Conservation (phyloP, 2,797 vertebrate genomes). For the Florisuga fusca region DNA sequence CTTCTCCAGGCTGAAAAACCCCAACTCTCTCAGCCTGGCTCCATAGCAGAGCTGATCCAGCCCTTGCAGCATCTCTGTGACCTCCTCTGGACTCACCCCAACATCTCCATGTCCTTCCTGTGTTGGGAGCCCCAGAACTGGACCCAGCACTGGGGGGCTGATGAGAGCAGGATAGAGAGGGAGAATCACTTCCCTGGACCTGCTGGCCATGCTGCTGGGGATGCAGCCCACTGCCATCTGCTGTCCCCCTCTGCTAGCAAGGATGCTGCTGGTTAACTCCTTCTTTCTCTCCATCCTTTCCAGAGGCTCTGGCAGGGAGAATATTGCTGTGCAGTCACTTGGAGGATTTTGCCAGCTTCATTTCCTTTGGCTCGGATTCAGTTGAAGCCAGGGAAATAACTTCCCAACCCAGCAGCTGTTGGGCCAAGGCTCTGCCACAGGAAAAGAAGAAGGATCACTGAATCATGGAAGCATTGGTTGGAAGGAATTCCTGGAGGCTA, state of each 20-base stretch:
- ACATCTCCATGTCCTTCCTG: too few species aligned
- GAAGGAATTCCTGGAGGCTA: conserved; percentile 52
- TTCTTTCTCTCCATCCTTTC: background rate
- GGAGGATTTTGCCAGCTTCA: background rate
- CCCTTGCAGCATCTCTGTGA: too few species aligned
- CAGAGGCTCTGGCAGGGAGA: background rate
- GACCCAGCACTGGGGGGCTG: too few species aligned
- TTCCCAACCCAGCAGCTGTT: conserved; percentile 7
- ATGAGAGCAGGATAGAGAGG: too few species aligned
- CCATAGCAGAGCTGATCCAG: too few species aligned
- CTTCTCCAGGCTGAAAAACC: too few species aligned
- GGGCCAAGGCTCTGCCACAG: background rate
- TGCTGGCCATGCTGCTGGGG: too few species aligned
- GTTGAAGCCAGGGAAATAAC: background rate
- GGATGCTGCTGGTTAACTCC: background rate
- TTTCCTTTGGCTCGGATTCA: background rate
- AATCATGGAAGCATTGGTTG: background rate
- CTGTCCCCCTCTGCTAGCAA: background rate
- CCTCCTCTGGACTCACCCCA: too few species aligned
- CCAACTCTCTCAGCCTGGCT: too few species aligned
- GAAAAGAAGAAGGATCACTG: background rate
- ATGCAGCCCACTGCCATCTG: too few species aligned
- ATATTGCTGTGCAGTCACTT: fast-evolving
- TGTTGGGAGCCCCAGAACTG: too few species aligned
- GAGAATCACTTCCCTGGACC: too few species aligned